Evolutionary conservation across 2,113 vertebrate species (phyloP), one percentile per base, ranked within the genome.

Genomic region (Carettochelys insculpta): DNA sequence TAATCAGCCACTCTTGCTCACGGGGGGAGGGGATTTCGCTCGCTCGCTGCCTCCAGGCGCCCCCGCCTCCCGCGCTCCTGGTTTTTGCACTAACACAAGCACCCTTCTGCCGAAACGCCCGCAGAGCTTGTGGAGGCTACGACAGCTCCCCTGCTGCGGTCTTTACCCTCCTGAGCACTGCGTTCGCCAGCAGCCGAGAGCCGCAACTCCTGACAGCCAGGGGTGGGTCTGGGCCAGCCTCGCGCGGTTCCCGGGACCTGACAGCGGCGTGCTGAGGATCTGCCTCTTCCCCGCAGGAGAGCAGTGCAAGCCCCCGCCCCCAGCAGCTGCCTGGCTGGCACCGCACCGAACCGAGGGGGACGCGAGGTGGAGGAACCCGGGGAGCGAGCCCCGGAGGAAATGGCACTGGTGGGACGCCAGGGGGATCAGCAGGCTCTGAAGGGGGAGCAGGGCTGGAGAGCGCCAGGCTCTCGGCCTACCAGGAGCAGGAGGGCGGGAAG

Each of bases 121-220:
- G 17, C 89, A 90, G 25, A 82, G 83, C 78, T 61, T 75, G 77
- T 47, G 43, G 45, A 75, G 25, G 47, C 80, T 75, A 20, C 4
- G 41, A 80, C 53, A 38, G 51, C 51, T 80, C 8, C 38, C 58
- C 24, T 53, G 38, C 8, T 3, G 0, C 38, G 52, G 54, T 5
- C 29, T 47, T 84, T 0, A 0, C 50, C 80, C 0, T 0, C 73
- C 0, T 0, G 19, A 75, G 45, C 14, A 52, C n/a, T n/a, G n/a
- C n/a, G n/a, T n/a, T n/a, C n/a, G n/a, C n/a, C n/a, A n/a, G n/a
- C n/a, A n/a, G n/a, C n/a, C n/a, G n/a, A n/a, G n/a, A n/a, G n/a
- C n/a, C n/a, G n/a, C n/a, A n/a, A n/a, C n/a, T n/a, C n/a, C n/a
- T n/a, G n/a, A n/a, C n/a, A n/a, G n/a, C n/a, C n/a, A n/a, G n/a